These are phyloP conservation scores for Drosophila hamatofila DNA, from an alignment of 2,888 invertebrate genomes.

Conservation along the genomic window DNA sequence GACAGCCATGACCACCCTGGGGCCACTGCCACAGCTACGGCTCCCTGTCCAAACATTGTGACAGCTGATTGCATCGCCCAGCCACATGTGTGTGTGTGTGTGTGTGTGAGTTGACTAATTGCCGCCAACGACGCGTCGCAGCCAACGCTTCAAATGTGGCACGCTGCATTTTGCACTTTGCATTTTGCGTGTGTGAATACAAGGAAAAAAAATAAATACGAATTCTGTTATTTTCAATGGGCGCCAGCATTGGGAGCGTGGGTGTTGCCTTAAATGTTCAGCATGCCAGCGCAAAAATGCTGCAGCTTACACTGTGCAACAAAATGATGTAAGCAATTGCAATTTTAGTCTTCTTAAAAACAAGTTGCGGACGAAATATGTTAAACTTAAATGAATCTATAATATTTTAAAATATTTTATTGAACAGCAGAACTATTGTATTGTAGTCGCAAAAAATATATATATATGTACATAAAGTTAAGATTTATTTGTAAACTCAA, in stretches of 20 bases:
- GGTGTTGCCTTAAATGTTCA: constrained; percentile 15
- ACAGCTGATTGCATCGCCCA: constrained; percentile 69
- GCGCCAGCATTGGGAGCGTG: constrained; percentile 24
- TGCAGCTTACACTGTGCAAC: constrained; percentile 29
- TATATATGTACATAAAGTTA: too few relatives aligned
- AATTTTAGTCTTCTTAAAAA: too few relatives aligned
- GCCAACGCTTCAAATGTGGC: constrained; percentile 24
- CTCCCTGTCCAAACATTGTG: constrained; percentile 66
- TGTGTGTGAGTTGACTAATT: constrained; percentile 48
- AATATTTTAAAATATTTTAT: too few relatives aligned
- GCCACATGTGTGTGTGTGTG: constrained; percentile 14
- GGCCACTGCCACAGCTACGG: not conserved
- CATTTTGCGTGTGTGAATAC: not conserved
- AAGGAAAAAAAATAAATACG: constrained; percentile 23
- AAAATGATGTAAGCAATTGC: not conserved
- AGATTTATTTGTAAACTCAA: too few relatives aligned
- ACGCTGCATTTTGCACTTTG: constrained; percentile 11
- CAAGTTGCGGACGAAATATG: not conserved
- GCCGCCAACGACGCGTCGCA: constrained; percentile 53
- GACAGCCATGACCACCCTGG: constrained; percentile 7
- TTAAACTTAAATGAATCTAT: not conserved
- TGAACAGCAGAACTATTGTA: too few relatives aligned
- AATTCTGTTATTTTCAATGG: constrained; percentile 34
- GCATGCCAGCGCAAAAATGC: constrained; percentile 19
- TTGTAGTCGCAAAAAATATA: too few relatives aligned